These are phyloP conservation scores for Pandemis heparana DNA, from an alignment of 2,888 invertebrate species.

Conservation along the genomic window DNA sequence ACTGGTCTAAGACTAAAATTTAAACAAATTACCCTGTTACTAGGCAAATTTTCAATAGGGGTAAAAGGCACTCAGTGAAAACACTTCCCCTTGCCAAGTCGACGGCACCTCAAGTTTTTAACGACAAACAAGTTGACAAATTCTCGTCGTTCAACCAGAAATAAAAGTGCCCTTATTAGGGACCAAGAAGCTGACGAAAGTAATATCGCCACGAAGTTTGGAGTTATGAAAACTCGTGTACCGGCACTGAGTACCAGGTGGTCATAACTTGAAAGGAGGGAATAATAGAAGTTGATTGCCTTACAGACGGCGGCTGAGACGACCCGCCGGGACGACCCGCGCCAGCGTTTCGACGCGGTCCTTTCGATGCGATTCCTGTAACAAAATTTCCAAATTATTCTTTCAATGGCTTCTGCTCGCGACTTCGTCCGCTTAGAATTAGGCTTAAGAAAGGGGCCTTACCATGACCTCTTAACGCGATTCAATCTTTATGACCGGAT, in stretches of 20 bases:
- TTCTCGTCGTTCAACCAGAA: background rate
- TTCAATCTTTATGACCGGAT: too few relatives aligned
- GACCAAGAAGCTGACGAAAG: too few relatives aligned
- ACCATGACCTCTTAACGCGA: too few relatives aligned
- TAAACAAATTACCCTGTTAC: background rate
- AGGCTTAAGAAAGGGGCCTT: too few relatives aligned
- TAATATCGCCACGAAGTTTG: background rate
- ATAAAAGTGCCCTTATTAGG: constrained; percentile 1
- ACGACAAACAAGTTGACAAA: constrained; percentile 15
- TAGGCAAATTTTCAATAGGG: background rate
- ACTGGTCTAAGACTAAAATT: too few relatives aligned
- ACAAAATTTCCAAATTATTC: constrained; percentile 50
- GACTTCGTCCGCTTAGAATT: too few relatives aligned
- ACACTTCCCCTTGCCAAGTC: background rate
- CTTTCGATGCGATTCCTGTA: constrained; percentile 78
- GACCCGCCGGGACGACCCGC: constrained; percentile 73
- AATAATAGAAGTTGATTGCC: constrained; percentile 42
- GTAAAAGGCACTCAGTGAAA: background rate
- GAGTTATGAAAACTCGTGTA: background rate
- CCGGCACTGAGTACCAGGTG: constrained; percentile 34
- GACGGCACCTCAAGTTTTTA: background rate
- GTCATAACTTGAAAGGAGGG: constrained; percentile 38
- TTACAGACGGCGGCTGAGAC: constrained; percentile 74
- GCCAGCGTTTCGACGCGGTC: constrained; percentile 78
- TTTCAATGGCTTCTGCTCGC: too few relatives aligned